Evolutionary conservation across 2,113 vertebrate genomes (phyloP), one percentile per base, ranked within the genome.

Genomic region (Megalops atlanticus): DNA sequence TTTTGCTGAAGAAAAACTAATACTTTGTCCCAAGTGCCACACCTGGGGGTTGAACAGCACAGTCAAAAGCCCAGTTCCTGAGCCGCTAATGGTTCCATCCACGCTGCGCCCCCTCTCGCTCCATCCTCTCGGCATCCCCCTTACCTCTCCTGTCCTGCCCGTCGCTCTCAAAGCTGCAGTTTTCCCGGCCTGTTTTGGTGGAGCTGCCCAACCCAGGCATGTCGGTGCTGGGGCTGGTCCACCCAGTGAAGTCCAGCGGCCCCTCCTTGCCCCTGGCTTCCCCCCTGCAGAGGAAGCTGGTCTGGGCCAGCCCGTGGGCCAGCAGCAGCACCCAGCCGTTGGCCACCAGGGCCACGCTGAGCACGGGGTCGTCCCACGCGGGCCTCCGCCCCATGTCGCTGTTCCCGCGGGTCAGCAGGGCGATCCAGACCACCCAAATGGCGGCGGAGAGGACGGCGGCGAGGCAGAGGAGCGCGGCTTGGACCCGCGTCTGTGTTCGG

Each of bases 401-500:
- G 69, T 95, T 97, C n/a, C 94, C 94, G 74, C 70, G 87, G 47
- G 80, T 88, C 3, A 98, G 86, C 92, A 98, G 92, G 0, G 87
- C 78, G 84, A 99, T 96, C 97, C 97, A 99, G 0, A 87, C 90
- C 83, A 95, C 89, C 97, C 97, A 99, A 87, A 97, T 83, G 82
- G 81, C 87, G 7, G 90, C 88, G 27, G 96, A 97, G 45, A 97
- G 88, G 54, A 96, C 52, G 74, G 88, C 8, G 0, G 96, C 95
- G 79, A 97, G 33, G 86, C 80, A 94, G 72, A 97, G 91, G 87
- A 96, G 89, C 0, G 35, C 79, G 1, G 95, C 95, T 0, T 96
- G 95, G 1, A 87, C 80, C 86, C 92, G 94, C 89, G 94, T 93
- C 76, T 89, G 89, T 38, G 83, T 79, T 7, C 45, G 73, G 24